Conservation (phyloP, 2,113 vertebrate species). For the Neodon shergylaensis region DNA sequence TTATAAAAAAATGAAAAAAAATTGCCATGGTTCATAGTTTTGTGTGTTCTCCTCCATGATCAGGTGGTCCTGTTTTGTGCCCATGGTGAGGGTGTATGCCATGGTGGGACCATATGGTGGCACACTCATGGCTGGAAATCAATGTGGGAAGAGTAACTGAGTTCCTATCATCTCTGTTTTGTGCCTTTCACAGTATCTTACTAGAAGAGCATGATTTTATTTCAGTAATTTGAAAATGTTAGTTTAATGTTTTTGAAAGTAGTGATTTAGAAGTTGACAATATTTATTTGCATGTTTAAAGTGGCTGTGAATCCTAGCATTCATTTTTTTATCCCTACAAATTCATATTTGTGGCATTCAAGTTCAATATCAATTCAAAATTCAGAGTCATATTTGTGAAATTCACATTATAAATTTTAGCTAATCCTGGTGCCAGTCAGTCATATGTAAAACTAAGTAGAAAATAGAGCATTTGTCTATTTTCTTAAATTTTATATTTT, state of each 20-base stretch:
- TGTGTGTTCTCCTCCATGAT: not conserved
- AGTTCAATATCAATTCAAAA: not conserved
- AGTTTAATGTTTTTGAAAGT: not conserved
- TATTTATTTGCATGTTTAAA: not conserved
- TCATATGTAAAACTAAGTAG: not conserved
- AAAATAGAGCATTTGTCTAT: not conserved
- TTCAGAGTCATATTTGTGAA: not conserved
- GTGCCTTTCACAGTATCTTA: not conserved
- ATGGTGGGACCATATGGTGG: too few relatives aligned
- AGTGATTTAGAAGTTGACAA: not conserved
- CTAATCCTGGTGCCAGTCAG: not conserved
- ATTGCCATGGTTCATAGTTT: too few relatives aligned
- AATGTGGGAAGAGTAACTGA: not conserved
- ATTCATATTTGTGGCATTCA: not conserved
- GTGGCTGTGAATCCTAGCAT: not conserved
- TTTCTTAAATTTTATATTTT: not conserved
- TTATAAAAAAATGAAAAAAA: too few relatives aligned
- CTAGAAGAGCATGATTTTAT: not conserved
- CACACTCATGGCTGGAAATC: not conserved
- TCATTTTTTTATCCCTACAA: not conserved
- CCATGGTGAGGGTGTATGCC: not conserved
- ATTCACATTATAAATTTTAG: not conserved
- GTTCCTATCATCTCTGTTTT: not conserved
- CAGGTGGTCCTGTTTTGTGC: fast-evolving
- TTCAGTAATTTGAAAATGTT: not conserved